Percentiles rank a stretch among this genome's conserved stretches.
Conservation (phyloP, 2,888 invertebrate species). For the Hymenopus coronatus region DNA sequence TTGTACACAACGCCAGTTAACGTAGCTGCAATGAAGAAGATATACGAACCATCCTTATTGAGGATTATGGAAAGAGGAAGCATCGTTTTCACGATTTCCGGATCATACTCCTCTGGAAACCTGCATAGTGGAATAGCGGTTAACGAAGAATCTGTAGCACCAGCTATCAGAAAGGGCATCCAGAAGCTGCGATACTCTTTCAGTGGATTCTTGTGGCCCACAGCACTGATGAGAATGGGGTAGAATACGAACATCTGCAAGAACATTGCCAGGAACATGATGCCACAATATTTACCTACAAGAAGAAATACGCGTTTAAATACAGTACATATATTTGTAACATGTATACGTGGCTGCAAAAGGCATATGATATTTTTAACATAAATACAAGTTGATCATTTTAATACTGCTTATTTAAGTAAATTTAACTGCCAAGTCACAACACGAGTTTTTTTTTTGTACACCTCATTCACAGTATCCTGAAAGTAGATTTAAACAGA, state of each 20-base stretch:
- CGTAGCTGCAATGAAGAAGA: background rate
- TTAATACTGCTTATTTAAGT: too few relatives aligned
- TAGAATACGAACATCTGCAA: background rate
- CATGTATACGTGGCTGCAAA: too few relatives aligned
- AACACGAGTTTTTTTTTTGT: too few relatives aligned
- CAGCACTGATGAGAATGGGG: background rate
- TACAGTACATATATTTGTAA: too few relatives aligned
- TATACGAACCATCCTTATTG: background rate
- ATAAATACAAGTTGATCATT: too few relatives aligned
- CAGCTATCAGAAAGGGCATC: background rate
- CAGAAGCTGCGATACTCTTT: background rate
- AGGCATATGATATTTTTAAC: too few relatives aligned
- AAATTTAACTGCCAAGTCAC: too few relatives aligned
- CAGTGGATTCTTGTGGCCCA: background rate
- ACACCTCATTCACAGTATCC: too few relatives aligned
- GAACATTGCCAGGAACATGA: background rate
- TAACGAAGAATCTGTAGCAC: background rate
- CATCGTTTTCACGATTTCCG: background rate
- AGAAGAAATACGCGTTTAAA: background rate
- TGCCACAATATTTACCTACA: background rate
- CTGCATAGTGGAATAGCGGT: background rate
- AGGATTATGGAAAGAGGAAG: background rate
- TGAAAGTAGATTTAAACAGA: too few relatives aligned
- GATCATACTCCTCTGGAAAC: background rate
- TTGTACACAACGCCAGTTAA: background rate